These are phyloP conservation scores for Xestia rhomboidea DNA, from an alignment of 2,888 invertebrate genomes.

Conservation along the genomic window DNA sequence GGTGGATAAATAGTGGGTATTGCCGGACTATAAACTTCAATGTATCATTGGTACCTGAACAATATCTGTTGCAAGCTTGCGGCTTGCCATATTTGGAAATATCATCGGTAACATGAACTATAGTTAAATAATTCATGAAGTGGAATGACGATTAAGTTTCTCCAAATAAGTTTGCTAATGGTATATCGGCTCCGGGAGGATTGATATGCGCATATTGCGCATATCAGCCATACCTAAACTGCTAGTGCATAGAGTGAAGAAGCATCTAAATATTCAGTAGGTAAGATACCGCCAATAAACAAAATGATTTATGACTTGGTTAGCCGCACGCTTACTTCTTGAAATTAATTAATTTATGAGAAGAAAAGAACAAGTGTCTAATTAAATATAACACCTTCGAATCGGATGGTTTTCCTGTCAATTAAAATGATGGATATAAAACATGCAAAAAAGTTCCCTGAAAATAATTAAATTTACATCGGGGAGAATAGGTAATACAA, in stretches of 20 bases:
- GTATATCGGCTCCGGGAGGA: conserved; percentile 27
- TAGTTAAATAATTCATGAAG: conserved; percentile 14
- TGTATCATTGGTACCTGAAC: conserved; percentile 3
- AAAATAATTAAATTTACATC: neutral
- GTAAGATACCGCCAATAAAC: conserved; percentile 17
- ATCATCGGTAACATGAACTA: conserved; percentile 10
- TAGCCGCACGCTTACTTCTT: conserved; percentile 36
- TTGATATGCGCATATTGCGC: conserved; percentile 34
- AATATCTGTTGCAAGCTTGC: conserved; percentile 15
- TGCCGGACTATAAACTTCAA: conserved; percentile 1
- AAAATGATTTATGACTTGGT: conserved; percentile 49
- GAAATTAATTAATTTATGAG: conserved; percentile 33
- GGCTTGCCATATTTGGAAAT: conserved; percentile 19
- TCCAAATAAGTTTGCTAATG: conserved; percentile 42
- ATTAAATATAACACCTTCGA: conserved; percentile 11
- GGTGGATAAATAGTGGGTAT: conserved; percentile 40
- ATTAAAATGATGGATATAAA: conserved; percentile 40
- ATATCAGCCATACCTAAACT: conserved; percentile 10
- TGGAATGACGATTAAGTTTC: conserved; percentile 37
- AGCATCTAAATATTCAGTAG: conserved; percentile 16
- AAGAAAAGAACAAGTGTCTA: conserved; percentile 10
- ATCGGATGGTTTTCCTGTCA: conserved; percentile 8
- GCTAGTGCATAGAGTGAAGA: conserved; percentile 21
- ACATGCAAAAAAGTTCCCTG: neutral
- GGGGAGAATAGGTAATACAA: neutral